A percentile compares a stretch with the other conserved stretches of the same genome.
Evolutionary conservation across 2,888 invertebrate genomes (phyloP).

Genomic region (Megastigmus dorsalis): DNA sequence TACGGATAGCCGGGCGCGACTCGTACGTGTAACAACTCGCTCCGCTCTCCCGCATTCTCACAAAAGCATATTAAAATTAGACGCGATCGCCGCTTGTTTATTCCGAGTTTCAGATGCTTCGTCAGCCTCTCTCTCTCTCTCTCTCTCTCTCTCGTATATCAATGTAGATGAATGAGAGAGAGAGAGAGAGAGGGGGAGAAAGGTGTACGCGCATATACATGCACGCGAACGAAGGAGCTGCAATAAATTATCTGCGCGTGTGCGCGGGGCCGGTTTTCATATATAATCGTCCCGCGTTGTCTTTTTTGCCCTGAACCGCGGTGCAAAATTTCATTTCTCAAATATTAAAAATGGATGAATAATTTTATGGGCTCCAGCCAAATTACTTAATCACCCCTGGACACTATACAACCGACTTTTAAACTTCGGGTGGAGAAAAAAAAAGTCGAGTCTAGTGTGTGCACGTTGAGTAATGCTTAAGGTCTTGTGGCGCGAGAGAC

Average conservation of each 20-base stretch:
- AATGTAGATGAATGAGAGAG: too few species aligned
- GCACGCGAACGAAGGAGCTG: not conserved
- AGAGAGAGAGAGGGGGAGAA: too few species aligned
- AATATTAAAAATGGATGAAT: constrained; percentile 22
- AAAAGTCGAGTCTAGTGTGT: not conserved
- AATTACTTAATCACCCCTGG: constrained; percentile 23
- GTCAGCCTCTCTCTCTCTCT: not conserved
- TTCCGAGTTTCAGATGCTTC: not conserved
- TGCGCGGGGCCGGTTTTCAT: not conserved
- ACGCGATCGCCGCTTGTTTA: not conserved
- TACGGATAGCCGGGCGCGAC: not conserved
- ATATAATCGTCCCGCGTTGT: constrained; percentile 29
- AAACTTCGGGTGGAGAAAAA: not conserved
- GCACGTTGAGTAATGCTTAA: not conserved
- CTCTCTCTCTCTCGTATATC: not conserved
- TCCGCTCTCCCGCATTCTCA: not conserved
- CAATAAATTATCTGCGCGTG: constrained; percentile 19
- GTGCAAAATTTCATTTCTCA: constrained; percentile 7
- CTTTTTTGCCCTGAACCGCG: not conserved
- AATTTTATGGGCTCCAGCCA: constrained; percentile 8
- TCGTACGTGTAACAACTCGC: not conserved
- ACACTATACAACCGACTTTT: not conserved
- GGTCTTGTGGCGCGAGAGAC: too few species aligned
- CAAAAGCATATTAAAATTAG: constrained; percentile 18
- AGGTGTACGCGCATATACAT: not conserved